Base-by-base conservation (phyloP, 92 coral and sea anemone species). In the Zoanthus sansibaricus region DNA sequence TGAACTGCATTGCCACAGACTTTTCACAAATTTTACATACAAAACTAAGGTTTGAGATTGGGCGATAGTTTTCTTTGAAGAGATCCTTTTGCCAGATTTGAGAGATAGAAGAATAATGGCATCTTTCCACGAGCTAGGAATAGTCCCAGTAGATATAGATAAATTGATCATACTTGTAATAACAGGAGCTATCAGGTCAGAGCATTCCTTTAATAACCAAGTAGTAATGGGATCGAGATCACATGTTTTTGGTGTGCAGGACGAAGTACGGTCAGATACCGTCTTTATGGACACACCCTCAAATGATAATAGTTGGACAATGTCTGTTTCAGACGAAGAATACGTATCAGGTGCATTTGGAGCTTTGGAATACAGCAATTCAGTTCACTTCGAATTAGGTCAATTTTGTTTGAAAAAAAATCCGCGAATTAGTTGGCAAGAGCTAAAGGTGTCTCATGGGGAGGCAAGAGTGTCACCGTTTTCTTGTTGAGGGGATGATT, bases 21-120 rank as follows among this genome's bases (percentile, higher is more conserved):
- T 72, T 72, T 37, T 71, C 76, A 71, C 76, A 71, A n/a, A 72
- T 72, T 42, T 72, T 72, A 61, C 52, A 72, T 15, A 42, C 48
- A 47, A 72, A 72, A 32, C 51, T 42, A 16, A 72, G 47, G 77
- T 72, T 72, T 13, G 77, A 72, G 11, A 72, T 72, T 32, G 77
- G 51, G 13, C 51, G 77, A n/a, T 42, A 72, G 51, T 72, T 72
- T 10, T 72, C 77, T 21, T 16, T 61, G 18, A 61, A 5, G 68
- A 61, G 68, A 15, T 61, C 46, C 30, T 70, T 32, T 70, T 14
- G 30, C 75, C 47, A 30, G 45, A 30, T 70, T 70, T 70, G 31
- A 70, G 75, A 70, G 75, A 70, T 4, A 45, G 47, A 13, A 70
- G 46, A 37, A 6, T 10, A 37, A 70, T 30, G 17, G 47, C 48